A percentile compares a stretch with the other conserved stretches of the same genome.
These are phyloP conservation scores for Felis chaus DNA, from an alignment of 2,113 vertebrate species.

Conservation along the genomic window DNA sequence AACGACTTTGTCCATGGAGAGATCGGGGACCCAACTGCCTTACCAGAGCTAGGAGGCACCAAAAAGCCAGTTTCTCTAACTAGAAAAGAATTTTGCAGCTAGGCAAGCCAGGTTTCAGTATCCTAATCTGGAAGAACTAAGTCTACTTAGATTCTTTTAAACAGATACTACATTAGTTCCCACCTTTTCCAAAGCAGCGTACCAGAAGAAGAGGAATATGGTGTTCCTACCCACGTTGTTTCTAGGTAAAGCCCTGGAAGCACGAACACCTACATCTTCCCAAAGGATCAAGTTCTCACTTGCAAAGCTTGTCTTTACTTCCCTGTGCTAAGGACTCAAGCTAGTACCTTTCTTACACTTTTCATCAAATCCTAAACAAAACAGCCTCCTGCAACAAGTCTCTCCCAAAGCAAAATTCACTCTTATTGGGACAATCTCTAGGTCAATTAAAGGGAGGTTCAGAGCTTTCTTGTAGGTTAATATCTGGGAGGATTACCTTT, in stretches of 20 bases:
- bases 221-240: not conserved
- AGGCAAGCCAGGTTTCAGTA: not conserved
- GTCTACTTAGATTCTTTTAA: not conserved
- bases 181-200: not conserved
- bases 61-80: slow-evolving; percentile 21
- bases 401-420: slow-evolving; percentile 9
- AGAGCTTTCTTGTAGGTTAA: not conserved
- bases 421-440: not conserved
- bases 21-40: slow-evolving; percentile 6
- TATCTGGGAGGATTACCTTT: not conserved
- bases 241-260: not conserved
- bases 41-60: not conserved
- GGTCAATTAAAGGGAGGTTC: not conserved
- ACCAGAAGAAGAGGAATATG: not conserved
- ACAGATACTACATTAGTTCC: not conserved
- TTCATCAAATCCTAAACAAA: not conserved
- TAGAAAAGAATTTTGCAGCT: not conserved
- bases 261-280: not conserved
- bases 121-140: not conserved
- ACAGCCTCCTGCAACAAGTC: not conserved
- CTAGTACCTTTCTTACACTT: not conserved
- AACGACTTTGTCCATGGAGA: slow-evolving; percentile 59
- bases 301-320: not conserved
- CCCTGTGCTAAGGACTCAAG: not conserved
- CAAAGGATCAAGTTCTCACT: not conserved